Conservation (phyloP, 2,888 invertebrate genomes). For the Brenthis hecate region DNA sequence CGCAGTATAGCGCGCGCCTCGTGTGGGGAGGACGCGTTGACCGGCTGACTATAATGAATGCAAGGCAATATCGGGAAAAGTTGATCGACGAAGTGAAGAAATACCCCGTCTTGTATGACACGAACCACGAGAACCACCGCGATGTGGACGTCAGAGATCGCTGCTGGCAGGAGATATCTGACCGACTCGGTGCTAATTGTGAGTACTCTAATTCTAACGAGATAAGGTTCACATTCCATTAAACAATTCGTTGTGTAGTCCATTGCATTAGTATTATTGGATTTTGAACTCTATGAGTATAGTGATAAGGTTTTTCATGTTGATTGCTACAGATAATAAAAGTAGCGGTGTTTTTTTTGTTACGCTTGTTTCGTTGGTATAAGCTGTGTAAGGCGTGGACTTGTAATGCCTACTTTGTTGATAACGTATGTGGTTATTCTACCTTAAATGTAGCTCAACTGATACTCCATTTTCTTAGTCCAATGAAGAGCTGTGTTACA, state of each 20-base stretch:
- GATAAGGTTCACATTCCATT: conserved; percentile 19
- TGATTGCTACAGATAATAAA: too few species aligned
- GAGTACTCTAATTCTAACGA: conserved; percentile 12
- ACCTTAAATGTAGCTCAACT: too few species aligned
- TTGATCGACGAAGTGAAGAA: conserved; percentile 74
- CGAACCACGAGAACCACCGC: conserved; percentile 68
- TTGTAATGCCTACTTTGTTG: too few species aligned
- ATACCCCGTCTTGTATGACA: conserved; percentile 73
- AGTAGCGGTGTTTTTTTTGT: neutral
- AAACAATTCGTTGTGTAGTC: too few species aligned
- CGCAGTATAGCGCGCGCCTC: conserved; percentile 67
- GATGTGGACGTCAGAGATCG: conserved; percentile 72
- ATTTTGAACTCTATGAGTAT: too few species aligned
- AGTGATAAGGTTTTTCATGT: too few species aligned
- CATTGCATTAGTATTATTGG: too few species aligned
- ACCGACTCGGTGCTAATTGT: conserved; percentile 62
- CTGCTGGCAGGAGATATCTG: conserved; percentile 74
- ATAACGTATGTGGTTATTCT: too few species aligned
- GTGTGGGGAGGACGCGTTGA: conserved; percentile 53
- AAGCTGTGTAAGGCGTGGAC: too few species aligned
- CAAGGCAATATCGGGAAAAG: conserved; percentile 59
- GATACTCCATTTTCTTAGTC: too few species aligned
- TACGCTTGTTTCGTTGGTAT: neutral
- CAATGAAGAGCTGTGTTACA: too few species aligned
- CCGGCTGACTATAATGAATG: conserved; percentile 47